Percentiles rank a stretch among this genome's conserved stretches.
These are phyloP conservation scores for Sparus aurata DNA, from an alignment of 2,797 vertebrate genomes.

Conservation along the genomic window DNA sequence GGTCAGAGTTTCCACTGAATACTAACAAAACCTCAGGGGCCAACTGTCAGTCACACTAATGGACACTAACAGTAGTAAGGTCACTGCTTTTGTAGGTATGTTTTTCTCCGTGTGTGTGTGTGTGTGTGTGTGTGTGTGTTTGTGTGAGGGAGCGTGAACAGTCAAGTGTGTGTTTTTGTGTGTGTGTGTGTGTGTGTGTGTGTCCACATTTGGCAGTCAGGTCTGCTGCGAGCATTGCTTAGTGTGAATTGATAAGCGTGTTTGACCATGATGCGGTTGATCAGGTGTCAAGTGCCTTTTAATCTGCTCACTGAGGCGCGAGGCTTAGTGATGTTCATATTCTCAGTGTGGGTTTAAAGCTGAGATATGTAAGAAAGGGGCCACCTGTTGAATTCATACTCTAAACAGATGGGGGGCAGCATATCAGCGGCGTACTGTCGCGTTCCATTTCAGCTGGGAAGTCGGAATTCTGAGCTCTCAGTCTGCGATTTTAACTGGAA, in stretches of 20 bases:
- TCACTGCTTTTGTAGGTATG: constrained; percentile 23
- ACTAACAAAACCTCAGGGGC: constrained; percentile 50
- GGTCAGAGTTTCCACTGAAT: constrained; percentile 52
- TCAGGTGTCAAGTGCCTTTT: constrained; percentile 19
- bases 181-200: not conserved
- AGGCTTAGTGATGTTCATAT: constrained; percentile 43
- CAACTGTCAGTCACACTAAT: constrained; percentile 71
- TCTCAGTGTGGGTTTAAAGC: constrained; percentile 20
- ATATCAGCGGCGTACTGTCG: no score
- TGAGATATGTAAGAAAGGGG: no score
- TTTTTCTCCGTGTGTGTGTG: constrained; percentile 9
- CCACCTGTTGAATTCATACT: no score
- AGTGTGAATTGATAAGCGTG: constrained; percentile 20
- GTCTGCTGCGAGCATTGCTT: not conserved
- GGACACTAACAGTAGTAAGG: constrained; percentile 59
- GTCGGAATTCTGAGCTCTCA: no score
- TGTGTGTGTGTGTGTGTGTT: constrained; percentile 5
- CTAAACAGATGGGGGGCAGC: no score
- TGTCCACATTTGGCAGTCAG: not conserved
- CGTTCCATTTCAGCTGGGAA: no score
- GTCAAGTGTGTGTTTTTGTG: constrained; percentile 7
- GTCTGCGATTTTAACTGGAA: no score
- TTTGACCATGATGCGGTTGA: constrained; percentile 52
- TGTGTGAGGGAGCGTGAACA: not conserved
- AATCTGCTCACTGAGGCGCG: constrained; percentile 41